Evolutionary conservation across 2,888 invertebrate species (phyloP), one percentile per base, ranked within the genome.

Genomic region (Copidosoma aretas): DNA sequence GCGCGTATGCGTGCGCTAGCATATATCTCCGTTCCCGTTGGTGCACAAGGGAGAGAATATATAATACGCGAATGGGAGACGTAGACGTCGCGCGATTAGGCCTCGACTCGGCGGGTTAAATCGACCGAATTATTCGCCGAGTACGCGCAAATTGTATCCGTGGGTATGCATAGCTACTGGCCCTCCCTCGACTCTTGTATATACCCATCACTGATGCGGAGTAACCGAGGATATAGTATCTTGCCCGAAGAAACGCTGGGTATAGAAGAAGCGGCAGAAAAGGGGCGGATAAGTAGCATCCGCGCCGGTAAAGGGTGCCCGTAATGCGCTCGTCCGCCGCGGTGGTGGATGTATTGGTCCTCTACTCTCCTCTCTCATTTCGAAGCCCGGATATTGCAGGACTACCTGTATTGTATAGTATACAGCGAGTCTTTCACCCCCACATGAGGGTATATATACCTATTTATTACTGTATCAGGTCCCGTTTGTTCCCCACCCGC

Each of bases 101-200:
- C 54, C 68, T 64, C 46, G 49, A n/a, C 60, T 10, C 39, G 67
- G 60, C 63, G 60, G 64, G 56, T 68, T 63, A 60, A 68, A 68
- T 68, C 68, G 68, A 54, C 64, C 21, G 64, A 68, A 68, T 68
- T 68, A 68, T 64, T 63, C 39, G 63, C 59, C 59, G 59, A 63
- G 60, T 68, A 56, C 60, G 64, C 54, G 68, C 54, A 64, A 68
- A 68, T 68, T 60, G 63, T 56, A 60, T 63, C 59, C 67, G 21
- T 51, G 10, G 43, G 51, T 39, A n/a, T n/a, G n/a, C n/a, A n/a
- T n/a, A n/a, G n/a, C n/a, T n/a, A n/a, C 32, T 24, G n/a, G 12
- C 43, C 17, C 43, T 8, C 43, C 32, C 32, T 32, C 32, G 32
- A 32, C 32, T 32, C 32, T 32, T 32, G 32, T 32, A 32, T 32